These are phyloP conservation scores for Sebastes itinus DNA, from an alignment of 2,797 vertebrate genomes.

Conservation along the genomic window DNA sequence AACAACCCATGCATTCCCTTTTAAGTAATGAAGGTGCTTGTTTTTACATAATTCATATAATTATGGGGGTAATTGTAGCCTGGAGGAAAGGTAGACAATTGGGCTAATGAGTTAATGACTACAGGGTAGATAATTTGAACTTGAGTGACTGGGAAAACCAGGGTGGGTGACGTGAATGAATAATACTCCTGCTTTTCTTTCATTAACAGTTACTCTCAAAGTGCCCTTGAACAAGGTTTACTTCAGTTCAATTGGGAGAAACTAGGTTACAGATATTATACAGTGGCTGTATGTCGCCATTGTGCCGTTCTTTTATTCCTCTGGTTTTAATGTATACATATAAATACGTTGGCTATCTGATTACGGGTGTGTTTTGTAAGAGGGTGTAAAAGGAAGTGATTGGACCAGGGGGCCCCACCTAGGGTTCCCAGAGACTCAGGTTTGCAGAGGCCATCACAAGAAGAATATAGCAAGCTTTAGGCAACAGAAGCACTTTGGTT, in stretches of 20 bases:
- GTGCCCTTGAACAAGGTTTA: not conserved
- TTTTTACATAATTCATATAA: not conserved
- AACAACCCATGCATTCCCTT: not conserved
- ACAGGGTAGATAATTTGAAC: not conserved
- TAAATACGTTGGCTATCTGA: not conserved
- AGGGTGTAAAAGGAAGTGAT: not conserved
- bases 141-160: not conserved
- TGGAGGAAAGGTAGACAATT: conserved; percentile 9
- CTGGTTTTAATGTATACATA: no score
- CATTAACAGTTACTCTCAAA: not conserved
- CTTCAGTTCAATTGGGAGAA: not conserved
- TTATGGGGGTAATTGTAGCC: not conserved
- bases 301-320: no score
- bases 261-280: not conserved
- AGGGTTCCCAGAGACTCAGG: not conserved
- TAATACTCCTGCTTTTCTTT: not conserved
- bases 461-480: not conserved
- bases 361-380: not conserved
- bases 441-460: not conserved
- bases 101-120: conserved; percentile 5
- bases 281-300: not conserved
- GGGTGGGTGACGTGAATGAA: not conserved
- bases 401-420: not conserved
- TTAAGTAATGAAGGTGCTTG: not conserved
- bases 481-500: not conserved